Evolutionary conservation across 2,888 invertebrate species (phyloP).

Genomic region (Danaus chrysippus): DNA sequence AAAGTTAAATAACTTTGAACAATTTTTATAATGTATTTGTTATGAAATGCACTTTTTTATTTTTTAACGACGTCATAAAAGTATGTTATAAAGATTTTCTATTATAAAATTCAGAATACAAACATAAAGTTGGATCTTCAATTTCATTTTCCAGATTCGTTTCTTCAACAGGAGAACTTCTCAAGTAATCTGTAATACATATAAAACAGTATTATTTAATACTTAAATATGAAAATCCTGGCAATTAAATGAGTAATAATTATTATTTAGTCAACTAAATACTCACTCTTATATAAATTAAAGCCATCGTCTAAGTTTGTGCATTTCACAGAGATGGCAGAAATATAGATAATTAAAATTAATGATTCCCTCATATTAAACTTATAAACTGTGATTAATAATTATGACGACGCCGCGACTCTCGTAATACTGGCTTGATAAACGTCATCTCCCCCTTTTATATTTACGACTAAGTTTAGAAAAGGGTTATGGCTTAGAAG

Average conservation of each 20-base stretch:
- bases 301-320: slow-evolving; percentile 7
- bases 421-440: background rate
- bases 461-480: background rate
- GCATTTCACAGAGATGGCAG: slow-evolving; percentile 17
- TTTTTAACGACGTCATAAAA: no score
- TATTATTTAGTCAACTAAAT: no score
- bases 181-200: no score
- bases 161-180: no score
- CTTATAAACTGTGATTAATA: slow-evolving; percentile 12
- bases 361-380: slow-evolving; percentile 19
- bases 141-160: no score
- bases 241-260: no score
- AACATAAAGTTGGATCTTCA: no score
- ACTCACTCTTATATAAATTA: slow-evolving; percentile 4
- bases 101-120: no score
- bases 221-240: no score
- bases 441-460: background rate
- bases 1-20: slow-evolving; percentile 16
- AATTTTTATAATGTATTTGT: background rate
- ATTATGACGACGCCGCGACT: slow-evolving; percentile 7
- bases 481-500: background rate
- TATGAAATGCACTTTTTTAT: no score
- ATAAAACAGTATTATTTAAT: no score
- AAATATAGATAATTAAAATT: slow-evolving; percentile 15
- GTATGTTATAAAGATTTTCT: no score